Evolutionary conservation across 2,113 vertebrate species (phyloP), one percentile per base, ranked within the genome.

Genomic region (Tupaia chinensis): DNA sequence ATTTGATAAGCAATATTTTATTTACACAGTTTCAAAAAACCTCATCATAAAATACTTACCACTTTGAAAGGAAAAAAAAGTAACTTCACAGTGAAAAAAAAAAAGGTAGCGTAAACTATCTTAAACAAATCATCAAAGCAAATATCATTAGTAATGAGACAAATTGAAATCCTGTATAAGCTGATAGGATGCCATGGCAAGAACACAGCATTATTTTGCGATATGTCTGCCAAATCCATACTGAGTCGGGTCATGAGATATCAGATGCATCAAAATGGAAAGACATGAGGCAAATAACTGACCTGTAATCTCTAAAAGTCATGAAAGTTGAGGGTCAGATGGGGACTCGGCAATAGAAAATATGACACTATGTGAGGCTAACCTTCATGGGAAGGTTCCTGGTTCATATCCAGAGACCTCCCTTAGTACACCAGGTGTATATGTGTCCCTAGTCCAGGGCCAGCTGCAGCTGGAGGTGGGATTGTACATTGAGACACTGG

Each of bases 1-100:
- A 11, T 72, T 84, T 79, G 79, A 66, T 79, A 58, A 84, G 27
- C 44, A 89, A 65, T 84, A 58, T 13, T 10, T n/a, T 78, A 56
- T 78, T 84, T 83, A 65, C 7, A 34, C 29, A 68, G 61, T 72
- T 89, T 95, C 44, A 73, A 89, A 84, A 54, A 89, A 58, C 1
- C 2, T 25, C 5, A 78, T 92, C 44, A 72, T 19, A 78, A 89
- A 78, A 81, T 23, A 58, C 23, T 65, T 87, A 44, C 1, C 70
- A 29, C 83, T 89, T 93, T 66, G 29, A 78, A 84, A 83, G 44
- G 34, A 11, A 91, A 90, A 88, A 85, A 87, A 74, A 44, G 29
- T 78, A 78, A 79, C 10, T 8, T 93, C 19, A 72, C 11, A 58
- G 5, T 83, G 78, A 78, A 44, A 44, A 44, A 44, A 44, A 84